Conservation (phyloP, 1,140 invertebrate species). For the Drosophila oshimai region DNA sequence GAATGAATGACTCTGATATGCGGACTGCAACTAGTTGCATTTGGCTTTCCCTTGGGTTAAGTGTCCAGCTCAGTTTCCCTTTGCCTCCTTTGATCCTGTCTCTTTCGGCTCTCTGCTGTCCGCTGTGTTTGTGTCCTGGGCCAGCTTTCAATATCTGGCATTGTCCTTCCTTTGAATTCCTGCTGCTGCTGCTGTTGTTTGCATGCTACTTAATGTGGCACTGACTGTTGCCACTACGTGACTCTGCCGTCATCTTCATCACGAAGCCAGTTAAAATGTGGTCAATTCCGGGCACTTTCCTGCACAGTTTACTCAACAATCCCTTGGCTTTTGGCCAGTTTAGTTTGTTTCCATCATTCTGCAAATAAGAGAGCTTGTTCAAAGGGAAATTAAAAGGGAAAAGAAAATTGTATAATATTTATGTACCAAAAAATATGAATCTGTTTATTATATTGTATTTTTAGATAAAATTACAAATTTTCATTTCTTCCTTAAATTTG, state of each 20-base stretch:
- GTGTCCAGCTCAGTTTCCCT: constrained; percentile 15
- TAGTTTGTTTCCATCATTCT: constrained; percentile 14
- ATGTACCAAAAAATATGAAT: no score
- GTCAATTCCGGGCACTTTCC: constrained; percentile 18
- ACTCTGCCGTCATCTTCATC: constrained; percentile 45
- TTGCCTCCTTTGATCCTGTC: not conserved
- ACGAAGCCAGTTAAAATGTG: constrained; percentile 31
- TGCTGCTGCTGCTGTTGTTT: constrained; percentile 39
- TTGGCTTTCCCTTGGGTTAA: constrained; percentile 23
- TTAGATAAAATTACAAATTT: not conserved
- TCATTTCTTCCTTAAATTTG: not conserved
- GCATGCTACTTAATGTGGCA: constrained; percentile 68
- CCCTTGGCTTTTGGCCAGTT: constrained; percentile 12
- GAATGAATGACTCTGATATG: constrained; percentile 3
- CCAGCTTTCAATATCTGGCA: constrained; percentile 61
- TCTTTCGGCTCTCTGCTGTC: constrained; percentile 1
- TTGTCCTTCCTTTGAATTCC: constrained; percentile 55
- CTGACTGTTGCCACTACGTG: constrained; percentile 60
- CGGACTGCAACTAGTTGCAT: constrained; percentile 55
- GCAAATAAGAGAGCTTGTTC: constrained; percentile 33
- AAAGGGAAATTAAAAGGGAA: not conserved
- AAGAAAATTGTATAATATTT: constrained; percentile 12
- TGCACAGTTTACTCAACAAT: constrained; percentile 11
- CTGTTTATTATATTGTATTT: no score
- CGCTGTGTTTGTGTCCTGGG: constrained; percentile 28